These are phyloP conservation scores for Euphydryas editha DNA, from an alignment of 2,888 invertebrate genomes.

Conservation along the genomic window DNA sequence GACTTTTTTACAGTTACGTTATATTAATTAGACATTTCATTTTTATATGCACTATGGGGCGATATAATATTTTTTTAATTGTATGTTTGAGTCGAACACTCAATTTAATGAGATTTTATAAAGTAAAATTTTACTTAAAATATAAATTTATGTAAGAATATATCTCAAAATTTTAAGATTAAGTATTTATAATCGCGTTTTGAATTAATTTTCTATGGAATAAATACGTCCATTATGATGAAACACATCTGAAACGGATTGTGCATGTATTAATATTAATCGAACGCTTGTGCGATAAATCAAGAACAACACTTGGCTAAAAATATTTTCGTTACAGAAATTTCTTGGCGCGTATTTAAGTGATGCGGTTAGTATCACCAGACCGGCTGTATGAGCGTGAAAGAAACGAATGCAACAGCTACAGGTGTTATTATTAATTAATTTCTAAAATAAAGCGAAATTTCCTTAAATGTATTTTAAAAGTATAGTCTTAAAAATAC, in stretches of 20 bases:
- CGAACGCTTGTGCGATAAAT: constrained; percentile 41
- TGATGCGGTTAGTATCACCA: constrained; percentile 41
- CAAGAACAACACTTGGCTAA: constrained; percentile 43
- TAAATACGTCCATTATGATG: constrained; percentile 34
- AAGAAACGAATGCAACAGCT: constrained; percentile 46
- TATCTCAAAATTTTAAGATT: background rate
- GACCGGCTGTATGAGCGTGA: constrained; percentile 43
- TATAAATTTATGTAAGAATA: background rate
- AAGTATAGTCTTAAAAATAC: background rate
- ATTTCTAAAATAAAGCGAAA: background rate
- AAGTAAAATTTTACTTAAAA: background rate
- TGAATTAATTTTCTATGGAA: constrained; percentile 27
- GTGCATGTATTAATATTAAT: constrained; percentile 41
- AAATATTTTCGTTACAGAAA: constrained; percentile 45
- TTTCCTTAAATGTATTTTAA: background rate
- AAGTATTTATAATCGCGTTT: constrained; percentile 5
- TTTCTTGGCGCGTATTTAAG: constrained; percentile 45
- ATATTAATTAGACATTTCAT: background rate
- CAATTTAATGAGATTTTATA: background rate
- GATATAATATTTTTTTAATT: background rate
- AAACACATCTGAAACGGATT: constrained; percentile 39
- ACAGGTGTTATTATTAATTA: constrained; percentile 42
- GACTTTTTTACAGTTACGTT: constrained; percentile 2
- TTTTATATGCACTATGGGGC: background rate
- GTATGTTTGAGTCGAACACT: background rate